Evolutionary conservation across 2,113 vertebrate genomes (phyloP).

Genomic region (Urocolius indicus): DNA sequence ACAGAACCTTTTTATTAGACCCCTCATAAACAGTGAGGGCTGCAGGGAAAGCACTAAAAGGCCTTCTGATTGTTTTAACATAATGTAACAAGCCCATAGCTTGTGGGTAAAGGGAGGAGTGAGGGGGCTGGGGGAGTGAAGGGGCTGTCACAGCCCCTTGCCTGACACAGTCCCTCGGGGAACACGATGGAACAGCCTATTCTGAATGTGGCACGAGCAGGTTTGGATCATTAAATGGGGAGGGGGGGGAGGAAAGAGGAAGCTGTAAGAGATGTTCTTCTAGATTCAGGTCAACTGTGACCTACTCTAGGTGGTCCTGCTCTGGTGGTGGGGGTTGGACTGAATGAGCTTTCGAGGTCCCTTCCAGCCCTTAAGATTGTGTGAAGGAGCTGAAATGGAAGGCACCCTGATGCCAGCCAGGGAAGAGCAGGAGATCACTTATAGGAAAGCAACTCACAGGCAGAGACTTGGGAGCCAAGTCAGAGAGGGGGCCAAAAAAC

Average conservation of each 20-base stretch:
- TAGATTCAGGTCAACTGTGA: not conserved
- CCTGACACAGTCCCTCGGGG: not conserved
- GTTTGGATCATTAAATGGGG: not conserved
- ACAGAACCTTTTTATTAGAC: slow-evolving; percentile 77
- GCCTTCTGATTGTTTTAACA: slow-evolving; percentile 27
- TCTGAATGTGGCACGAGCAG: fast-evolving
- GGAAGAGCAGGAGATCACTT: not conserved
- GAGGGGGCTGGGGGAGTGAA: too few relatives aligned
- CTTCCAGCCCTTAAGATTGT: too few relatives aligned
- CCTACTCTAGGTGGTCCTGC: too few relatives aligned
- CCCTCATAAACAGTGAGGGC: slow-evolving; percentile 76
- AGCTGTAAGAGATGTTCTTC: not conserved
- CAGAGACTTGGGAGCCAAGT: not conserved
- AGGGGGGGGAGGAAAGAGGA: not conserved
- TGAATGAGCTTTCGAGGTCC: too few relatives aligned
- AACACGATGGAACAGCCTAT: not conserved
- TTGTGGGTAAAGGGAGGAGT: not conserved
- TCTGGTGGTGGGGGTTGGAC: too few relatives aligned
- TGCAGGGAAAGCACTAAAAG: slow-evolving; percentile 64
- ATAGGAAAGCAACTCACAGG: not conserved
- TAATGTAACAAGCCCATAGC: not conserved
- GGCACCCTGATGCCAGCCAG: fast-evolving
- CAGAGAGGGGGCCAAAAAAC: fast-evolving
- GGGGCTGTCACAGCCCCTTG: fast-evolving
- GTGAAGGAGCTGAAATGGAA: not conserved